Percentiles rank a stretch among this genome's conserved stretches.
These are phyloP conservation scores for Mechanitis mazaeus DNA, from an alignment of 2,888 invertebrate genomes.

Conservation along the genomic window DNA sequence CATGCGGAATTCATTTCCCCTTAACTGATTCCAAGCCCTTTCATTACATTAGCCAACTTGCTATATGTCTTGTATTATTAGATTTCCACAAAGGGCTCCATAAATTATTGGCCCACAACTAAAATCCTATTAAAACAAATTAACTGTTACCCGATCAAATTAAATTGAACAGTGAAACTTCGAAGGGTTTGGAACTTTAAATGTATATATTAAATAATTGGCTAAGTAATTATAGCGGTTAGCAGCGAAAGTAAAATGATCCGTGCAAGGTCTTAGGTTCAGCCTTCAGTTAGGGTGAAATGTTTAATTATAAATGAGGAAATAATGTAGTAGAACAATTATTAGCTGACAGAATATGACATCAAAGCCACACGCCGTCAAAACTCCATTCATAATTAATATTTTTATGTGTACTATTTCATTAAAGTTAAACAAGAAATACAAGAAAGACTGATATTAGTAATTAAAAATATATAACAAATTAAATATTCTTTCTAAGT, in stretches of 20 bases:
- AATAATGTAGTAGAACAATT: too few relatives aligned
- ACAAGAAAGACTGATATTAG: not conserved
- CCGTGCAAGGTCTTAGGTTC: not conserved
- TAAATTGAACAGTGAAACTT: conserved; percentile 46
- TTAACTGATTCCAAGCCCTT: conserved; percentile 14
- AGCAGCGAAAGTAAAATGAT: not conserved
- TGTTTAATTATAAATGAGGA: too few relatives aligned
- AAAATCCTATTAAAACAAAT: conserved; percentile 41
- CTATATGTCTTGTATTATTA: conserved; percentile 23
- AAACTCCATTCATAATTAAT: not conserved
- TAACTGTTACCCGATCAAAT: conserved; percentile 46
- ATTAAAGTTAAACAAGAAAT: not conserved
- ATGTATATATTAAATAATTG: conserved; percentile 7
- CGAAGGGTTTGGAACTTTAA: conserved; percentile 24
- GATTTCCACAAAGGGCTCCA: conserved; percentile 34
- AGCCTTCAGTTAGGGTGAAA: too few relatives aligned
- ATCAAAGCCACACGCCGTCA: too few relatives aligned
- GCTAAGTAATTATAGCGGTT: not conserved
- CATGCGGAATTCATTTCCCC: not conserved
- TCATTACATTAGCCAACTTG: conserved; percentile 20
- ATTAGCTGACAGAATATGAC: too few relatives aligned
- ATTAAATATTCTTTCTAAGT: conserved; percentile 6
- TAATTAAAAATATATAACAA: not conserved
- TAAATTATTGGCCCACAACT: conserved; percentile 37
- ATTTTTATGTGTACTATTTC: not conserved